Evolutionary conservation across 2,113 vertebrate species (phyloP).

Genomic region (Phrynosoma platyrhinos): DNA sequence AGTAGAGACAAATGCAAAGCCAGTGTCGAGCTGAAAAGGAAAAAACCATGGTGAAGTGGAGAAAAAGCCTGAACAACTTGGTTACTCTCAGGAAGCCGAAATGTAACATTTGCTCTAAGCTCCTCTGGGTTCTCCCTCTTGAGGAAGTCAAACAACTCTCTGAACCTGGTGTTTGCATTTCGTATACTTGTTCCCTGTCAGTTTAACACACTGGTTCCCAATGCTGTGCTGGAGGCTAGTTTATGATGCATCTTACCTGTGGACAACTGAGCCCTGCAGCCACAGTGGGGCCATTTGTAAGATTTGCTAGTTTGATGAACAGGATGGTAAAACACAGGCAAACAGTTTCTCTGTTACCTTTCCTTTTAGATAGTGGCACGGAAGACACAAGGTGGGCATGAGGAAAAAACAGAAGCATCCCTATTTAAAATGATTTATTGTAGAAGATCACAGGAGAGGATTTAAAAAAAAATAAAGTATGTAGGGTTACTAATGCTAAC

Average conservation of each 20-base stretch:
- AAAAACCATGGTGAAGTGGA: not conserved
- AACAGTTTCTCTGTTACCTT: constrained; percentile 49
- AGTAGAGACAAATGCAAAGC: not conserved
- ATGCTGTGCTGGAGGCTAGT: too few relatives aligned
- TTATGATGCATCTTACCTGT: too few relatives aligned
- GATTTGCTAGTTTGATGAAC: constrained; percentile 4
- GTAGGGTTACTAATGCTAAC: constrained; percentile 74
- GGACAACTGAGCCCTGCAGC: too few relatives aligned
- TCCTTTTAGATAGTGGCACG: constrained; percentile 42
- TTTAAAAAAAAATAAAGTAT: constrained; percentile 68
- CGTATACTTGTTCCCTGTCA: not conserved
- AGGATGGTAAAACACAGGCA: constrained; percentile 58
- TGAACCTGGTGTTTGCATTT: not conserved
- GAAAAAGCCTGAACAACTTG: not conserved
- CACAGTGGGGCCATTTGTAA: constrained; percentile 40
- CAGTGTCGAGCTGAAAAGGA: not conserved
- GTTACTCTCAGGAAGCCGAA: too few relatives aligned
- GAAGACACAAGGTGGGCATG: constrained; percentile 42
- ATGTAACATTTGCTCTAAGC: too few relatives aligned
- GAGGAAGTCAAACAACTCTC: too few relatives aligned
- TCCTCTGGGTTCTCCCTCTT: too few relatives aligned
- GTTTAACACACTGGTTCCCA: not conserved
- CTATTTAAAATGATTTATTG: constrained; percentile 74
- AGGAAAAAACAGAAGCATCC: constrained; percentile 41
- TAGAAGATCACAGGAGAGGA: constrained; percentile 68